Conservation (phyloP, 2,888 invertebrate species). For the Auanema sp. region DNA sequence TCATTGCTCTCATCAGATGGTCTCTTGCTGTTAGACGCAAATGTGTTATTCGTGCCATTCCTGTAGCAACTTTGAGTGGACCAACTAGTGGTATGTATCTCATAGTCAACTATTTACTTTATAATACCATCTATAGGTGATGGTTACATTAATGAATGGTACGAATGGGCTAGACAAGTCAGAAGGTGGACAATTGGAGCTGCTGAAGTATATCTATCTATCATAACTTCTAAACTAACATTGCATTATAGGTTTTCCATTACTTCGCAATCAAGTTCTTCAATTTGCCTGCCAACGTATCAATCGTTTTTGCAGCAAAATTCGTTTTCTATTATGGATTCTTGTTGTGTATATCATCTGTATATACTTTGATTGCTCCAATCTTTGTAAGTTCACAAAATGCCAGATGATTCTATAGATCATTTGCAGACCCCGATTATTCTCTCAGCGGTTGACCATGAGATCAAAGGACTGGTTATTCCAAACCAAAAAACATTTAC, state of each 20-base stretch:
- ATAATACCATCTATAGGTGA: conserved; percentile 24
- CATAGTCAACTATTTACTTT: neutral
- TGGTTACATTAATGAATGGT: conserved; percentile 51
- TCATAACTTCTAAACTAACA: neutral
- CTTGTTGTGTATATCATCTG: conserved; percentile 52
- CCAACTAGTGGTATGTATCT: conserved; percentile 39
- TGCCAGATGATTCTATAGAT: neutral
- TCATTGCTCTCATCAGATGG: conserved; percentile 56
- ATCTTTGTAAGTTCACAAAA: conserved; percentile 34
- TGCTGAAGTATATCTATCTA: conserved; percentile 40
- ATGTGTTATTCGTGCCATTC: conserved; percentile 52
- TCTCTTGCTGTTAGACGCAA: conserved; percentile 51
- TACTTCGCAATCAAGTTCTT: conserved; percentile 58
- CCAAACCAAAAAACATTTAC: conserved; percentile 48
- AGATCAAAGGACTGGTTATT: conserved; percentile 45
- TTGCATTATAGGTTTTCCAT: conserved; percentile 43
- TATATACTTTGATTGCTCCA: conserved; percentile 54
- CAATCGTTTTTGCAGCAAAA: conserved; percentile 49
- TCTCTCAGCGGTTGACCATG: conserved; percentile 39
- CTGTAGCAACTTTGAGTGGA: conserved; percentile 54
- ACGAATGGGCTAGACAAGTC: conserved; percentile 59
- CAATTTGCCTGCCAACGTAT: conserved; percentile 43
- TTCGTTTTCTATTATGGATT: conserved; percentile 59
- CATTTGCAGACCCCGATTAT: conserved; percentile 48
- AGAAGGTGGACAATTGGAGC: conserved; percentile 60